Evolutionary conservation across 2,888 invertebrate genomes (phyloP), one percentile per base, ranked within the genome.

Genomic region (Drosophila paracracens): DNA sequence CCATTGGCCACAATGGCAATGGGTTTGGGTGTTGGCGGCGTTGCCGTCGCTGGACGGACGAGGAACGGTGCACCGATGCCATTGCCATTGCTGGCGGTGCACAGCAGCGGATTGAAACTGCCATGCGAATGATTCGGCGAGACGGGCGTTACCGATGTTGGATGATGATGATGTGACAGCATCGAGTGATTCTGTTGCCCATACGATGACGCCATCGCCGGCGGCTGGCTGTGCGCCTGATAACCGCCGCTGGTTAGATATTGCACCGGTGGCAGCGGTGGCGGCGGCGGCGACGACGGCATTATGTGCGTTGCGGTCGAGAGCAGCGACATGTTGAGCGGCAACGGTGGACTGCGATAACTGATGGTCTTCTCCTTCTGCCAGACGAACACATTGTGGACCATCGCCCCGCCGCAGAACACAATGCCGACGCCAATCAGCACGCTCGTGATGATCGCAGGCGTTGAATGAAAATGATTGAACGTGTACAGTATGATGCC

Each of bases 331-430:
- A 91, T 81, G 29, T 88, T 89, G 3, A 88, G 38, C 7, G 89
- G 76, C 53, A 74, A 10, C 25, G 60, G 48, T 0, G 81, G 74
- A 71, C 94, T 94, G 11, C 94, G 91, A 36, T 97, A 97, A 61
- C 97, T 95, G 83, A 96, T 97, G 1, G 97, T 97, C 94, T 97
- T 97, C 93, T 97, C 97, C 92, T 96, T 96, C 93, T 98, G 97
- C 98, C 98, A 98, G 57, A 98, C 96, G 93, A 98, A 98, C 18
- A 97, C 97, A 93, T 98, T 98, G 94, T 98, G 98, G 25, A 98
- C 97, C 96, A 98, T 97, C 29, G 98, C 97, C 89, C 97, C 97
- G 81, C 98, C 97, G 92, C 98, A 98, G 94, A 98, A 98, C 50
- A 98, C 95, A 73, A 98, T 97, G 2, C 98, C 98, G 25, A 97